Evolutionary conservation across 1,140 invertebrate species (phyloP), one percentile per base, ranked within the genome.

Genomic region (Drosophila tropicalis): DNA sequence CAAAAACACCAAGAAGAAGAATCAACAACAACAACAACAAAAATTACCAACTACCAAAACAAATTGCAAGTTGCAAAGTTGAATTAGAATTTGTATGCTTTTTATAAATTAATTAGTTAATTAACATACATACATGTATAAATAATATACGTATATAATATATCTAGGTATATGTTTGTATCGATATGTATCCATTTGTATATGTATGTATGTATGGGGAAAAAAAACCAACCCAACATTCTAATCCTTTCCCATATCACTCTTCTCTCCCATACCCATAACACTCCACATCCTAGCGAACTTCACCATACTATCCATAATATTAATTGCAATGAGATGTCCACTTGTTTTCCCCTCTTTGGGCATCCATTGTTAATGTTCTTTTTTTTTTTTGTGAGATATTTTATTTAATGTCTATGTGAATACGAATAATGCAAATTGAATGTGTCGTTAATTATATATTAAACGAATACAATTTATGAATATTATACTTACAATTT

Each of bases 91-190:
- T 84, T 76, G 55, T 70, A 81, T 75, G 81, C 70, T 84, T 85
- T 85, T 86, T 74, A 78, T 81, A 81, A 81, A 55, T 63, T 76
- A 84, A 84, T 85, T 78, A 89, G 84, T 83, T 87, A 83, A 87
- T 86, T 86, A 83, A 51, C 44, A 19, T 81, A 81, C 84, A 67
- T 75, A 84, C 36, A 39, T 65, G 61, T 60, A 32, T 44, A 29
- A 29, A 29, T 29, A 29, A 29, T 29, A 29, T 29, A 29, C 25
- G 25, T 29, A 29, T 12, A 7, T 54, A 60, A 64, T 65, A 58
- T 61, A 57, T 57, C n/a, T 72, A 29, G 29, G 17, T 62, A 29
- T 62, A 41, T 64, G 29, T 69, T 40, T 58, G 58, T 47, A 44
- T 62, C 25, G 64, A 10, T 40, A 40, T 64, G 19, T 10, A 22